phyloP scores from a whole-genome alignment of 30 jellyfish, hydroid and myxozoan species.

The Chironex yamaguchii region DNA sequence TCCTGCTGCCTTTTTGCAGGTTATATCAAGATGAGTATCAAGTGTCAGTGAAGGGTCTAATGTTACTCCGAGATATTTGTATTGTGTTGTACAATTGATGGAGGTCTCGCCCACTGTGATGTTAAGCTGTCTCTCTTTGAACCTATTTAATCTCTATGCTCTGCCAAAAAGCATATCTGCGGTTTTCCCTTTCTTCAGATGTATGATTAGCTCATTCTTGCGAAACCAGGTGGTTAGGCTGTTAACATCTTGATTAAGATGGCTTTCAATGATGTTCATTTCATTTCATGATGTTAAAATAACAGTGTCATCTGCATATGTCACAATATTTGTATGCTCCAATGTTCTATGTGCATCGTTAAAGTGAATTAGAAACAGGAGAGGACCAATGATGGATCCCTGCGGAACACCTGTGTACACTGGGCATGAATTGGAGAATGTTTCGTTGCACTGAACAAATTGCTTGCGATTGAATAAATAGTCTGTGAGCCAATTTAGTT shows the following conservation, averaged over 20 bases:
- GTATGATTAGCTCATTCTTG: constrained; percentile 20
- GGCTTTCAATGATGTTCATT: not conserved
- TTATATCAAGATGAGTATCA: constrained; percentile 14
- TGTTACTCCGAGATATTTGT: constrained; percentile 52
- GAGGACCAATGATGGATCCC: constrained; percentile 11
- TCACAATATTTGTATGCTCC: constrained; percentile 13
- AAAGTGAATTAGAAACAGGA: constrained; percentile 10
- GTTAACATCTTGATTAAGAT: constrained; percentile 15
- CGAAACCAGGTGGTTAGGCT: constrained; percentile 23
- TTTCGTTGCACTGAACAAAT: constrained; percentile 13
- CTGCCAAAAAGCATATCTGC: constrained; percentile 24
- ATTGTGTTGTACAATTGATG: constrained; percentile 33
- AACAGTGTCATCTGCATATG: constrained; percentile 39
- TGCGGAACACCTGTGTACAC: constrained; percentile 18
- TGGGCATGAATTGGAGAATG: no score
- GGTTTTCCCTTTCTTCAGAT: constrained; percentile 32
- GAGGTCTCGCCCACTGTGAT: constrained; percentile 17
- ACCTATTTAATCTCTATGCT: constrained; percentile 15
- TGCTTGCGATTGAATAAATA: constrained; percentile 36
- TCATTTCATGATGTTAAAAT: constrained; percentile 20
- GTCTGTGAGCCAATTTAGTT: constrained; percentile 37
- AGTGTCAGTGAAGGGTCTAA: constrained; percentile 33
- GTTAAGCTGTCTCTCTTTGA: constrained; percentile 18
- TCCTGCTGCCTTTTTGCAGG: constrained; percentile 61
- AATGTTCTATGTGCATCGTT: constrained; percentile 5